Base-by-base conservation (phyloP, 2,113 vertebrate genomes). In the Clinocottus analis region DNA sequence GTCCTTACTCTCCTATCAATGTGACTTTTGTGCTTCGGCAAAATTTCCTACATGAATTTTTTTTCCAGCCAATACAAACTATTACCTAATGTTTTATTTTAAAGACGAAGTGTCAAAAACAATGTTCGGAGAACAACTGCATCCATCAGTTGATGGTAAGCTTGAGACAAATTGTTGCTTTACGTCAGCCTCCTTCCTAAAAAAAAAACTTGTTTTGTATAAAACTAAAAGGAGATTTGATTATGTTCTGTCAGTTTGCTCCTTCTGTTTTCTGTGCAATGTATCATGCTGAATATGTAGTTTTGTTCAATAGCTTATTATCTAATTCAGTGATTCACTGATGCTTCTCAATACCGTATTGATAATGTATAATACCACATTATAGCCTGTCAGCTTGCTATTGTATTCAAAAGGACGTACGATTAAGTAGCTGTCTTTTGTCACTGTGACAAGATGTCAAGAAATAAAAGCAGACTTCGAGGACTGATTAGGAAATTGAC, bases 401-500 rank as follows among this genome's bases (percentile, higher is more conserved):
- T 83, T 84, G 66, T 74, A 67, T 59, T 73, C 72, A n/a, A 72
- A 68, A 75, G 65, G 69, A 80, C 63, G 45, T 58, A 67, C 55
- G 59, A 91, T 79, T 83, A 82, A 72, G 60, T 49, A 27, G 51
- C 59, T 77, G 69, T 80, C 84, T 82, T 83, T 86, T 82, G 69
- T 76, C 8, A 43, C 62, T 19, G 43, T 77, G 86, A 90, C 62
- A 72, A 76, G 49, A 85, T 73, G 85, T 80, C 75, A 88, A 39
- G 59, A 84, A 90, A 84, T 83, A 85, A 91, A 90, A 89, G 85
- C 68, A 49, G 37, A 78, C 45, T 80, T 82, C n/a, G 35, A 35
- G 55, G 75, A 86, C 68, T 85, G 80, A 89, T 90, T 85, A 77
- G 76, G 71, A 89, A 92, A 90, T 77, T 88, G 75, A 87, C 77